Evolutionary conservation across 2,888 invertebrate species (phyloP).

Genomic region (Thecocarcelia acutangulata): DNA sequence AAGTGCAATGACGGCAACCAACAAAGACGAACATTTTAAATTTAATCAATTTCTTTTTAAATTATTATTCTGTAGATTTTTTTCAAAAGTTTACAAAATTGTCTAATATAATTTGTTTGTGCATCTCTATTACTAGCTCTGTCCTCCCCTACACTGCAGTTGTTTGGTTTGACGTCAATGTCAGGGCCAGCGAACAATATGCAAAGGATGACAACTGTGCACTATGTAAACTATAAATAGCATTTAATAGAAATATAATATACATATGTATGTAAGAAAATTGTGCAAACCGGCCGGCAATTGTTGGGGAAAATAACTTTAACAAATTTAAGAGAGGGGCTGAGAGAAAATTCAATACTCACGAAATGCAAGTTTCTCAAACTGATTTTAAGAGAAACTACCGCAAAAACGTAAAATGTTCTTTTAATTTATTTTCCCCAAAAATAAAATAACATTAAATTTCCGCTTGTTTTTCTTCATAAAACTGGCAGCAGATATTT

Average conservation of each 20-base stretch:
- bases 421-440: neutral
- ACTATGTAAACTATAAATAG: slow-evolving; percentile 56
- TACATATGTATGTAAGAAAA: neutral
- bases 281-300: slow-evolving; percentile 52
- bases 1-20: slow-evolving; percentile 37
- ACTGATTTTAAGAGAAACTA: neutral
- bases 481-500: no score
- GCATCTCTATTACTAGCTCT: neutral
- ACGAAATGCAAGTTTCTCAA: neutral
- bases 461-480: no score
- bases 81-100: slow-evolving; percentile 14
- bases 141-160: neutral
- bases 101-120: slow-evolving; percentile 37
- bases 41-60: slow-evolving; percentile 27
- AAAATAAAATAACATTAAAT: no score
- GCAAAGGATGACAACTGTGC: slow-evolving; percentile 26
- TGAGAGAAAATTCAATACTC: neutral
- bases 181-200: slow-evolving; percentile 43
- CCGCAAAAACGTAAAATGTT: neutral
- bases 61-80: slow-evolving; percentile 18
- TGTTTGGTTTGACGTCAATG: slow-evolving; percentile 66
- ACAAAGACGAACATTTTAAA: slow-evolving; percentile 22
- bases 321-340: neutral
- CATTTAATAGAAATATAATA: slow-evolving; percentile 19
- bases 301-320: slow-evolving; percentile 3